Conservation (phyloP, 2,797 vertebrate species). For the Bovichtus diacanthus region DNA sequence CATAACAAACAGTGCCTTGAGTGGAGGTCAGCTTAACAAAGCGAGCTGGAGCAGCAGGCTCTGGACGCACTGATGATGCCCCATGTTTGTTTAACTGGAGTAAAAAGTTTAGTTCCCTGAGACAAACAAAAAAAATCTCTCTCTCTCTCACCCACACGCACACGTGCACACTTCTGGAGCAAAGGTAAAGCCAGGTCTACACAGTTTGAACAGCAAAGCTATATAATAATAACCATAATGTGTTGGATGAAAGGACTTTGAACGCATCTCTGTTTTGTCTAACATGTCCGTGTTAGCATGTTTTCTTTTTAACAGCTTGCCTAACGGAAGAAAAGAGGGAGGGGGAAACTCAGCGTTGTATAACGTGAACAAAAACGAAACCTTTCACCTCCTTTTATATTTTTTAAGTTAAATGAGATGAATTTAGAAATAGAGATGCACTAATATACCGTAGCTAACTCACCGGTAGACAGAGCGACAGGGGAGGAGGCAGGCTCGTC, state of each 20-base stretch:
- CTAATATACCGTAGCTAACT: constrained; percentile 7
- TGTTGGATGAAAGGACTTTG: neutral
- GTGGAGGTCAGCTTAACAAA: constrained; percentile 13
- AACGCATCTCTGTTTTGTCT: neutral
- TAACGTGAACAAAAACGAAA: neutral
- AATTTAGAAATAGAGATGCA: neutral
- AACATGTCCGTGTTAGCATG: neutral
- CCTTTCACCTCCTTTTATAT: rapidly evolving
- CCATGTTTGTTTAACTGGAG: neutral
- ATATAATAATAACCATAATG: neutral
- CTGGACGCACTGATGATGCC: neutral
- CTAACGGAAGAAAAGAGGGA: neutral
- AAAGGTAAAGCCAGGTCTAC: too few species aligned
- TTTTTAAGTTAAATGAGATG: too few species aligned
- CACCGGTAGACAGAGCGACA: constrained; percentile 23
- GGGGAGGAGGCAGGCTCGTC: neutral
- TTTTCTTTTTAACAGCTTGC: neutral
- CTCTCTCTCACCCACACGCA: neutral
- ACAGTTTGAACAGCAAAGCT: neutral
- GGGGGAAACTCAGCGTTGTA: neutral
- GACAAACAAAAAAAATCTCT: too few species aligned
- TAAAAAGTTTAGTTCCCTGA: neutral
- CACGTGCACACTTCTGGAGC: neutral
- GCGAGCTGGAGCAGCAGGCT: neutral
- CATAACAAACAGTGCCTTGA: constrained; percentile 40